Evolutionary conservation across 2,888 invertebrate species (phyloP), one percentile per base, ranked within the genome.

Genomic region (Zelleria hepariella): DNA sequence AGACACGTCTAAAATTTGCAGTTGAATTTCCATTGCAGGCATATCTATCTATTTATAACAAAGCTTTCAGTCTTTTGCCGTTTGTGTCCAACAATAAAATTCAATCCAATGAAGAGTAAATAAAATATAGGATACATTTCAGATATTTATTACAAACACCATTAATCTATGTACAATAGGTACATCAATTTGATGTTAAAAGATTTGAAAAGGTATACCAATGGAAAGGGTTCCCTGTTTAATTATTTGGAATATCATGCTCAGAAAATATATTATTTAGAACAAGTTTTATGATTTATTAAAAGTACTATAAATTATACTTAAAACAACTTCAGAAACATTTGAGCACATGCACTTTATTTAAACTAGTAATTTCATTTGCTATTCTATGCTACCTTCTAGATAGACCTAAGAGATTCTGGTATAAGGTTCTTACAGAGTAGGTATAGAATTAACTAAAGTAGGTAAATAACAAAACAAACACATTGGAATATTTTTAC

Each of bases 401-500:
- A 49, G 6, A 18, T 42, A 42, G 32, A 10, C 21, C 51, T 51
- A 51, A 51, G 51, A 51, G 51, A 51, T 21, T 51, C 51, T 51
- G 8, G 6, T 5, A 51, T 7, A 20, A 51, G 23, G 1, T 51
- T 20, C 21, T 8, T 10, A 49, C 21, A 49, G n/a, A 18, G 5
- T 20, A 49, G 7, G 10, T 49, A 51, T 51, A 51, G 21, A 10
- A 21, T n/a, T n/a, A n/a, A n/a, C n/a, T n/a, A n/a, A n/a, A n/a
- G n/a, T n/a, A n/a, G n/a, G n/a, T n/a, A n/a, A n/a, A n/a, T n/a
- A 51, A 49, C n/a, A 24, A 51, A 24, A 58, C 20, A 18, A 49
- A 25, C 26, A 58, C 15, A 18, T 23, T n/a, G 49, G 56, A 27
- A n/a, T 49, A 51, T 42, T 49, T 10, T 15, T 47, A 62, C 57